Evolutionary conservation across 2,888 invertebrate genomes (phyloP), one percentile per base, ranked within the genome.

Genomic region (Heteropelma amictum): DNA sequence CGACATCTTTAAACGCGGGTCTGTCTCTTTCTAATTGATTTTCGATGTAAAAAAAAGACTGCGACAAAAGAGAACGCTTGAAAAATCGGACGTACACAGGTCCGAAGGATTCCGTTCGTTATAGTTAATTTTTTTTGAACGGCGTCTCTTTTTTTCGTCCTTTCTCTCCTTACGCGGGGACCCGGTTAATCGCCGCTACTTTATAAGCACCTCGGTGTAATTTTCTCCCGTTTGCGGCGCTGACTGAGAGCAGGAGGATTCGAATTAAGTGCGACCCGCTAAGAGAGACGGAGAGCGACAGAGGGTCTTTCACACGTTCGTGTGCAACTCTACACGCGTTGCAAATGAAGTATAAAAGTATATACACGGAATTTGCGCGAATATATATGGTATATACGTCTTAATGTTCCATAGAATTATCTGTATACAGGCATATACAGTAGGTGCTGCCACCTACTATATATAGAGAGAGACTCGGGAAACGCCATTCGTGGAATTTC

Each of bases 401-500:
- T n/a, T n/a, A n/a, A n/a, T n/a, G n/a, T n/a, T n/a, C n/a, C 35
- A 8, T 26, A 26, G 35, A 38, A 21, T 8, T 4, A 19, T 42
- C 28, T 42, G 28, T 61, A 6, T 21, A 21, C 33, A 54, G 19
- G 23, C 54, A 45, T 33, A 42, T 14, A 65, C 54, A 19, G 58
- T 19, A 33, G 10, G 49, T 10, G 64, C 30, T 70, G 47, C 76
- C 72, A 70, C 76, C 76, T 63, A 77, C 71, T 53, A 58, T 61
- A 68, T 58, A 70, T 56, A 67, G 71, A 65, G 49, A 42, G 67
- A 33, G 45, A 64, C 35, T 26, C 60, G 42, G 53, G 60, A 42
- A 74, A 77, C 61, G 70, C 79, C 79, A 78, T 80, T 82, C 77
- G 79, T 77, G 79, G 79, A 80, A 79, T 78, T 81, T 83, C 82